Evolutionary conservation across 2,113 vertebrate species (phyloP).

Genomic region (Hippocampus mohnikei): DNA sequence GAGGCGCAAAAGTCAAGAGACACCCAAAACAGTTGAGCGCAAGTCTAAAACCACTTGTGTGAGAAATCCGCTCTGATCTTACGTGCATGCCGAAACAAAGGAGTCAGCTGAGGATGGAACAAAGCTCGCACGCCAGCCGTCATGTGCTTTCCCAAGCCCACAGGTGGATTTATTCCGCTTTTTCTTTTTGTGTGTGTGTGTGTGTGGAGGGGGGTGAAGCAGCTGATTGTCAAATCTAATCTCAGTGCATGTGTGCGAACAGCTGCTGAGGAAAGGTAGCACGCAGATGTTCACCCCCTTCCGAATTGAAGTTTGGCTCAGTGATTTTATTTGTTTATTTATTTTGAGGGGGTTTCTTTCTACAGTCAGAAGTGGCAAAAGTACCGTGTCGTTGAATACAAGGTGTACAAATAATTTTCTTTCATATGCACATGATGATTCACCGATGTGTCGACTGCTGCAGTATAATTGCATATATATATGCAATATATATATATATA

Average conservation of each 20-base stretch:
- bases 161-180: constrained; percentile 46
- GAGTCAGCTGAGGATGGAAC: constrained; percentile 23
- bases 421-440: too few species aligned
- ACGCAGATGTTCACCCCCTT: constrained; percentile 16
- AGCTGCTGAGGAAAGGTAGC: constrained; percentile 44
- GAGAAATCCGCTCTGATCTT: constrained; percentile 36
- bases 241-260: constrained; percentile 29
- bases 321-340: neutral
- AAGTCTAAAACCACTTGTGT: constrained; percentile 4
- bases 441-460: too few species aligned
- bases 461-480: too few species aligned
- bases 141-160: constrained; percentile 18
- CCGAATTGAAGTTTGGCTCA: constrained; percentile 1
- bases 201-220: constrained; percentile 19
- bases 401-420: too few species aligned
- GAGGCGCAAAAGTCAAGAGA: neutral
- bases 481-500: too few species aligned
- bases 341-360: too few species aligned
- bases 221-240: constrained; percentile 47
- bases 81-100: constrained; percentile 19
- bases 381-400: too few species aligned
- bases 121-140: constrained; percentile 39
- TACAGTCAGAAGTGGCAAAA: neutral
- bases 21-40: neutral
- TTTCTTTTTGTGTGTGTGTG: constrained; percentile 20